Conservation (phyloP, 2,797 vertebrate genomes). For the Rhodeus uyekii region DNA sequence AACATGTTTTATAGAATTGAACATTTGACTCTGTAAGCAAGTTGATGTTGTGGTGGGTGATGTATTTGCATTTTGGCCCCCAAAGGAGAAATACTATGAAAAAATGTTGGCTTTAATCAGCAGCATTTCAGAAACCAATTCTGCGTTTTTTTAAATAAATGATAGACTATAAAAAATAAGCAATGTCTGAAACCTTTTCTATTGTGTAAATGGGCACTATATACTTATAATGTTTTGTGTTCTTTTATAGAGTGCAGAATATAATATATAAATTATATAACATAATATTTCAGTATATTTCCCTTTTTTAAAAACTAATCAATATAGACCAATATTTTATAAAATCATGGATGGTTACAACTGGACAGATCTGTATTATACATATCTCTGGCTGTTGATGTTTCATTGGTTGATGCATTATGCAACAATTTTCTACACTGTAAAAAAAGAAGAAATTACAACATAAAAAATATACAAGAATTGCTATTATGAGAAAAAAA, state of each 20-base stretch:
- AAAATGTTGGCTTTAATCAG: slow-evolving; percentile 37
- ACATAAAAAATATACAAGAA: no score
- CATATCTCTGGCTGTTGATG: background rate
- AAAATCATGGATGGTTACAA: background rate
- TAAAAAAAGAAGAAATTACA: no score
- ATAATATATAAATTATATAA: background rate
- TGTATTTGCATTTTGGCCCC: slow-evolving; percentile 26
- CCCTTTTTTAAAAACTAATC: background rate
- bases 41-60: slow-evolving; percentile 59
- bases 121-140: background rate
- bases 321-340: background rate
- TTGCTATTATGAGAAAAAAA: no score
- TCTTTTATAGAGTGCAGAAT: background rate
- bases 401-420: background rate
- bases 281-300: background rate
- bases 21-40: slow-evolving; percentile 80
- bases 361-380: background rate
- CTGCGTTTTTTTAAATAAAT: background rate
- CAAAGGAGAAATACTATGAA: slow-evolving; percentile 18
- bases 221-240: background rate
- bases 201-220: background rate
- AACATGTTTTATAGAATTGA: slow-evolving; percentile 74
- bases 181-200: background rate
- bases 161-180: no score
- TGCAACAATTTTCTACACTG: background rate